Base-by-base conservation (phyloP, 2,797 vertebrate species). In the Platalea minor region DNA sequence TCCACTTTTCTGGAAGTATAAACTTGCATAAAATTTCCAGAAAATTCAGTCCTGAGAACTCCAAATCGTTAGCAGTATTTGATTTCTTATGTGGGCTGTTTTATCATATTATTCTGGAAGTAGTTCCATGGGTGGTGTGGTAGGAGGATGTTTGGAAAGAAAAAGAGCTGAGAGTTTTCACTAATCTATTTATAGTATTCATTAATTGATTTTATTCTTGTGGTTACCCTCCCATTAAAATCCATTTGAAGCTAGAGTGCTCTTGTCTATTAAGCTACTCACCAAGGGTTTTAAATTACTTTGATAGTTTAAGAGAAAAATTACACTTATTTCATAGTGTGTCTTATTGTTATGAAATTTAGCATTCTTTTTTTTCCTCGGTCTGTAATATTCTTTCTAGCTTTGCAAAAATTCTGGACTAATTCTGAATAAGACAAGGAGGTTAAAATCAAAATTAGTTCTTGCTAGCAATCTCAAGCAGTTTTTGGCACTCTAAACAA, bases 131-230 rank as follows among this genome's bases (percentile, higher is more conserved):
- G 79, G 87, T 95, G 96, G 92, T 96, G 79, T 72, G 61, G 82
- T 94, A 85, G 82, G 91, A 95, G 91, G 83, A 74, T 70, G 76
- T 93, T 95, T 93, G 80, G 73, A 89, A 91, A 81, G 87, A 68
- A 72, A 70, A 65, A 81, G 79, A 78, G 53, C 67, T 60, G 67
- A 84, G 74, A 95, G 56, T 96, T 95, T 96, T 96, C 88, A 67
- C 76, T 72, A 63, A 87, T 54, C 88, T 95, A 97, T 88, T 95
- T 95, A 95, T 94, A 96, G 86, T 89, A 86, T 81, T 97, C 95
- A 97, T 97, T 96, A 96, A 97, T 96, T 97, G 96, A 97, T 97
- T 97, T 94, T 96, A 91, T 96, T 90, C 93, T 97, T 93, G 89
- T 92, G 92, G 92, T 96, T 97, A 86, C 89, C 89, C 73, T 97